Evolutionary conservation across 2,113 vertebrate genomes (phyloP).

Genomic region (Gulo gulo): DNA sequence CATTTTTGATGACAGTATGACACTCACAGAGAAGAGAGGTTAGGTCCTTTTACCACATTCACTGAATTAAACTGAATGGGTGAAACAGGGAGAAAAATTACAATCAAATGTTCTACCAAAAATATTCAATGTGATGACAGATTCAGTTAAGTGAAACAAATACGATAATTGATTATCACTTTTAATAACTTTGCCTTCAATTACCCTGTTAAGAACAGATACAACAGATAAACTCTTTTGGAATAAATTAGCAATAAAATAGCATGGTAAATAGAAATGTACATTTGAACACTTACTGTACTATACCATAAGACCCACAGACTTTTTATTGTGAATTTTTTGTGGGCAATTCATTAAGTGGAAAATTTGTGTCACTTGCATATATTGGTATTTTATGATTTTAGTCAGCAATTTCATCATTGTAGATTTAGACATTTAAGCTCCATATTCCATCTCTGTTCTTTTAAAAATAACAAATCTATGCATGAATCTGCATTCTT

Average conservation of each 20-base stretch:
- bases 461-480: conserved; percentile 30
- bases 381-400: background rate
- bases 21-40: background rate
- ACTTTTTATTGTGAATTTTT: background rate
- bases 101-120: conserved; percentile 39
- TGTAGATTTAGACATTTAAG: background rate
- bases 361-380: conserved; percentile 4
- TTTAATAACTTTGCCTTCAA: conserved; percentile 57
- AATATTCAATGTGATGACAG: conserved; percentile 22
- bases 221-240: background rate
- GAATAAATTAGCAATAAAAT: background rate
- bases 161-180: conserved; percentile 51
- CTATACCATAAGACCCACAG: background rate
- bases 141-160: conserved; percentile 61
- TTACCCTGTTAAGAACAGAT: conserved; percentile 9
- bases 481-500: conserved; percentile 37
- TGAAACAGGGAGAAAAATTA: conserved; percentile 31
- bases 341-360: conserved; percentile 6
- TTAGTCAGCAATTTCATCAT: conserved; percentile 53
- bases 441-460: conserved; percentile 20
- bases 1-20: conserved; percentile 33
- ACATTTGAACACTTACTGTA: background rate
- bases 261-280: background rate
- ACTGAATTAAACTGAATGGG: conserved; percentile 20
- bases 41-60: background rate